These are phyloP conservation scores for Etheostoma perlongum DNA, from an alignment of 2,797 vertebrate genomes.

Conservation along the genomic window DNA sequence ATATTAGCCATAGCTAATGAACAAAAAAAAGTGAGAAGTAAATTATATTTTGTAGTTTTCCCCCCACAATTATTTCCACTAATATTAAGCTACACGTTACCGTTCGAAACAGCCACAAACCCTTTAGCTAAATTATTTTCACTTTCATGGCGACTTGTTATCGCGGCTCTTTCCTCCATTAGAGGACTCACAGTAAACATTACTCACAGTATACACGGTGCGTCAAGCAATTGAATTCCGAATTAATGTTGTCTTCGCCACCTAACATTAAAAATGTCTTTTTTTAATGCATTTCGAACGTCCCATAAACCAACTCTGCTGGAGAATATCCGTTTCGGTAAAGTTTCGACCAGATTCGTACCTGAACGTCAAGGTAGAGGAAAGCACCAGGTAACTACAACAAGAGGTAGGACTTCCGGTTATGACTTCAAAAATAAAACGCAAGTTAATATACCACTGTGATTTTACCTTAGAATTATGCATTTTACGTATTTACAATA, in stretches of 20 bases:
- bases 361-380: slow-evolving; percentile 75
- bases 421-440: slow-evolving; percentile 46
- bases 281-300: slow-evolving; percentile 20
- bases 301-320: not conserved
- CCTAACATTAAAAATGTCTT: not conserved
- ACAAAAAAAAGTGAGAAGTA: not conserved
- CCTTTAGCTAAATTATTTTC: slow-evolving; percentile 36
- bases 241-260: not conserved
- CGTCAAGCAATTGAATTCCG: slow-evolving; percentile 18
- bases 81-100: not conserved
- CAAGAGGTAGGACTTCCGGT: slow-evolving; percentile 49
- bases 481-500: not conserved
- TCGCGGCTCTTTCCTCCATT: slow-evolving; percentile 73
- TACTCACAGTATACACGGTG: slow-evolving; percentile 55
- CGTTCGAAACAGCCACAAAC: not conserved
- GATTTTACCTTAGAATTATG: not conserved
- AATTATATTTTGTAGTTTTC: accelerated
- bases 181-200: slow-evolving; percentile 51
- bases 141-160: slow-evolving; percentile 71
- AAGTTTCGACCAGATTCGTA: slow-evolving; percentile 56
- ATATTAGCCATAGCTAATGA: not conserved
- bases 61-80: not conserved
- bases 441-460: not conserved
- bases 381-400: slow-evolving; percentile 51
- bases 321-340: slow-evolving; percentile 1